Evolutionary conservation across 2,113 vertebrate genomes (phyloP), one percentile per base, ranked within the genome.

Genomic region (Apteryx owenii): DNA sequence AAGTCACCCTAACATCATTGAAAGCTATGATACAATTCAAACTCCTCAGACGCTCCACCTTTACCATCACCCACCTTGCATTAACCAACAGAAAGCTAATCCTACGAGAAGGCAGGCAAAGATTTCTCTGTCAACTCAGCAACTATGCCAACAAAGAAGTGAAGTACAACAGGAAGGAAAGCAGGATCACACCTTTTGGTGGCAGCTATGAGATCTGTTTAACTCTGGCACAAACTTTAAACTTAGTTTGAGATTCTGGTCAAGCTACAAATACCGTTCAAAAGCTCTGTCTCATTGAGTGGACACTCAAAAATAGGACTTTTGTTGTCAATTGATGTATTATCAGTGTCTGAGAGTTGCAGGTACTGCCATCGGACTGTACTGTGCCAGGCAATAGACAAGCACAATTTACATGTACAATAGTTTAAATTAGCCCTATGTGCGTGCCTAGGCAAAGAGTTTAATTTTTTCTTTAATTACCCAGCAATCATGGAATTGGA

Each of bases 21-120:
- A 46, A 62, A 83, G n/a, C 79, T 0, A 0, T 9, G 1, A 48
- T 11, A 18, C 1, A 0, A 58, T 36, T 65, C 54, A 69, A 26
- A 5, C 11, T 78, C 22, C 60, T 44, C 58, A 50, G 60, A 19
- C 18, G 6, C 48, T 64, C 12, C 65, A 40, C 26, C 14, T 90
- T 40, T 4, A 70, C 4, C 22, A 54, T 15, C 88, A 90, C 11
- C 3, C 25, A 68, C 33, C 15, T 10, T 50, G 29, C 71, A 81
- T 60, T 33, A 62, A 60, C 16, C 12, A 3, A 73, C 2, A 65
- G 29, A 58, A 85, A 78, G 10, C 23, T 65, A 75, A 70, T 13
- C 7, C 50, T 56, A 22, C 12, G 70, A 36, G 17, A 40, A 10
- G 17, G 56, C 62, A 62, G 2, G n/a, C 3, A 85, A 83, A 61